These are phyloP conservation scores for Glaucomys volans DNA, from an alignment of 2,113 vertebrate genomes.

Conservation along the genomic window DNA sequence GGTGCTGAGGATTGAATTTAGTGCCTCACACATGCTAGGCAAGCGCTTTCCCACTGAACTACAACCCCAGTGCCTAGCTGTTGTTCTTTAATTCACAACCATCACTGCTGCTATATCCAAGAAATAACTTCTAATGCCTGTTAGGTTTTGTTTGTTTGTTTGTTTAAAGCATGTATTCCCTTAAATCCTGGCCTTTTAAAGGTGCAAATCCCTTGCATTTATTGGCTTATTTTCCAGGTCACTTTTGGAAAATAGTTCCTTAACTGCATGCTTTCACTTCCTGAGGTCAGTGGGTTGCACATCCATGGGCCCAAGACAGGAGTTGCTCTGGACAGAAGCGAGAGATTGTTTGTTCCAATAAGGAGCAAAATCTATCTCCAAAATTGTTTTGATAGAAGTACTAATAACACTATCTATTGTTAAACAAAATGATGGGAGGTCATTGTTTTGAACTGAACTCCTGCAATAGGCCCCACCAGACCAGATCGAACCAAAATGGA, in stretches of 20 bases:
- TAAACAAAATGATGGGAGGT: not conserved
- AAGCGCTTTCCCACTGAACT: too few relatives aligned
- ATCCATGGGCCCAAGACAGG: not conserved
- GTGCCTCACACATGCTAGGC: too few relatives aligned
- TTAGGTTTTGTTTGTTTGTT: not conserved
- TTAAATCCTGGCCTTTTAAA: not conserved
- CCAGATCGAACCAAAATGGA: not conserved
- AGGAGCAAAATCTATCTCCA: not conserved
- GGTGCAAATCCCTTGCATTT: not conserved
- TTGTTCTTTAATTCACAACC: not conserved
- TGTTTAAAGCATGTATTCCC: not conserved
- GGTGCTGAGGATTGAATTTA: too few relatives aligned
- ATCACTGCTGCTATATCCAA: not conserved
- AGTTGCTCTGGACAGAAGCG: not conserved
- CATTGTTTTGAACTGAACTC: not conserved
- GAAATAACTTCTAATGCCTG: not conserved
- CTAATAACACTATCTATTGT: not conserved
- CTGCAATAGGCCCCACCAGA: not conserved
- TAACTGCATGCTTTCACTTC: not conserved
- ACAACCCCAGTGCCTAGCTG: not conserved
- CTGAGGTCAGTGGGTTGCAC: not conserved
- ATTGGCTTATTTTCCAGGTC: not conserved
- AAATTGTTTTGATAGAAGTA: not conserved
- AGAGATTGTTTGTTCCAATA: not conserved
- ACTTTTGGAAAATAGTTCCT: conserved; percentile 49